Conservation (phyloP, 2,113 vertebrate species). For the Malurus melanocephalus region DNA sequence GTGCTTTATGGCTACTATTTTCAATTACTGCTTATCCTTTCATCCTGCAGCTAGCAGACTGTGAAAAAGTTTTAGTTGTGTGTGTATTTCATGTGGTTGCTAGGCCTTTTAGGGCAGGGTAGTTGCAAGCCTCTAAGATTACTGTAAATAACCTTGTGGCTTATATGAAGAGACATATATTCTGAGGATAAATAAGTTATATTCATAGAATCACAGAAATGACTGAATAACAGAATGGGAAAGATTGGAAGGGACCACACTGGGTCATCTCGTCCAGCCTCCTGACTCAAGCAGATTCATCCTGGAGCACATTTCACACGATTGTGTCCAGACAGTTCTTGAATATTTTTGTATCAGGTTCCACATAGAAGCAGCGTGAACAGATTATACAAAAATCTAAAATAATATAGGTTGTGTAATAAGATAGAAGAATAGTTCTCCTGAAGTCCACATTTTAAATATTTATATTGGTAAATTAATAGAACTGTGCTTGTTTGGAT, state of each 20-base stretch:
- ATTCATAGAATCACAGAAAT: neutral
- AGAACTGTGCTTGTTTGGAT: neutral
- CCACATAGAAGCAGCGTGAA: neutral
- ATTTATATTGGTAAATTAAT: neutral
- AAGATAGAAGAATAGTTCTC: neutral
- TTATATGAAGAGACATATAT: neutral
- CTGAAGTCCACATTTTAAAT: neutral
- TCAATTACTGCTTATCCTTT: constrained; percentile 15
- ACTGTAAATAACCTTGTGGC: neutral
- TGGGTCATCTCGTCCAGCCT: neutral
- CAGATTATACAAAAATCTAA: neutral
- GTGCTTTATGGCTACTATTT: constrained; percentile 10
- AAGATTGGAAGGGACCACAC: neutral
- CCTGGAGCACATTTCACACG: neutral
- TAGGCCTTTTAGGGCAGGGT: neutral
- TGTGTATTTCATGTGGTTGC: neutral
- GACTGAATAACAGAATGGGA: neutral
- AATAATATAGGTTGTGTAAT: neutral
- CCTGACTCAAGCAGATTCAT: neutral
- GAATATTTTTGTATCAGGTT: neutral
- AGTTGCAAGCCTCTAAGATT: neutral
- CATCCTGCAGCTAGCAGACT: neutral
- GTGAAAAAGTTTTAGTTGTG: neutral
- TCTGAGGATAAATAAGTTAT: neutral
- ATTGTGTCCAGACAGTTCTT: neutral